These are phyloP conservation scores for Chaetogeoica ovagalla DNA, from an alignment of 2,888 invertebrate genomes.

Conservation along the genomic window DNA sequence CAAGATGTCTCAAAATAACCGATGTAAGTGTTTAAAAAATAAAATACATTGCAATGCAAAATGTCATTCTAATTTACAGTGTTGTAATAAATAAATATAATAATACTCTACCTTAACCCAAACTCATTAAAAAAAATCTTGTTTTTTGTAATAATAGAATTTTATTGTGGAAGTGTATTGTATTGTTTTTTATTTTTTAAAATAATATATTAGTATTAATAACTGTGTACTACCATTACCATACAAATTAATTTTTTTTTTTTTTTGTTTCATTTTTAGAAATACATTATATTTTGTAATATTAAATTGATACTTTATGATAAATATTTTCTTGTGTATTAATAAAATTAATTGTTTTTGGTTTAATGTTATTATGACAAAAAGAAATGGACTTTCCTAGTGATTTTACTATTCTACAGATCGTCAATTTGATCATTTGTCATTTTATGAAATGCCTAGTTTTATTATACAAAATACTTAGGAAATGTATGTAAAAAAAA, in stretches of 20 bases:
- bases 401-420: not conserved
- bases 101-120: conserved; percentile 12
- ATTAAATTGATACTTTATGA: too few relatives aligned
- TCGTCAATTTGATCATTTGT: conserved; percentile 2
- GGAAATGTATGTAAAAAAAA: conserved; percentile 8
- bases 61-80: too few relatives aligned
- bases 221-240: too few relatives aligned
- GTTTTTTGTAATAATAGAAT: too few relatives aligned
- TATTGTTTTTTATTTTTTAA: too few relatives aligned
- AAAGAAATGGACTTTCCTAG: not conserved
- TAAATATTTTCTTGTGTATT: too few relatives aligned
- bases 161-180: too few relatives aligned
- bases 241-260: too few relatives aligned
- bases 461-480: conserved; percentile 7
- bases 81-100: conserved; percentile 33
- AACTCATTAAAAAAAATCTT: too few relatives aligned
- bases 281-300: too few relatives aligned
- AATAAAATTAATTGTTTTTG: conserved; percentile 11
- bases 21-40: conserved; percentile 31
- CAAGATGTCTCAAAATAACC: not conserved
- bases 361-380: not conserved
- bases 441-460: conserved; percentile 1
- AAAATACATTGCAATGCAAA: conserved; percentile 24
- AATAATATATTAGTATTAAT: too few relatives aligned
- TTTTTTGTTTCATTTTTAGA: too few relatives aligned